These are phyloP conservation scores for Chiloscyllium punctatum DNA, from an alignment of 2,797 vertebrate species.

Conservation along the genomic window DNA sequence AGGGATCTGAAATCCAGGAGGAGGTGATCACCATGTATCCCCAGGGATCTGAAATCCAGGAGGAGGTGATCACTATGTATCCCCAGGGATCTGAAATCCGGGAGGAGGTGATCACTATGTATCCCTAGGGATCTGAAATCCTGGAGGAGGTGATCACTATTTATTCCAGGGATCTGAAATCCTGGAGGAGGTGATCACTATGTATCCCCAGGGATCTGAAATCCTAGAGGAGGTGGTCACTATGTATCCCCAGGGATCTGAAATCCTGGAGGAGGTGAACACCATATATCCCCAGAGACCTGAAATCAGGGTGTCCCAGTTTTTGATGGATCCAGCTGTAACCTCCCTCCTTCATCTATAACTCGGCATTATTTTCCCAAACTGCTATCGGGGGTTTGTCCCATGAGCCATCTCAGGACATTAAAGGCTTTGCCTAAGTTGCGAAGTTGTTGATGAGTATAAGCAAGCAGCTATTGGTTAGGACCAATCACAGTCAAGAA, in stretches of 20 bases:
- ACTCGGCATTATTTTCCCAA: neutral
- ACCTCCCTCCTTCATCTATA: no score
- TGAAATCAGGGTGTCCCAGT: neutral
- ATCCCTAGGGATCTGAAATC: neutral
- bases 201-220: neutral
- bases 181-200: no score
- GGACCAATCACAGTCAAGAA: neutral
- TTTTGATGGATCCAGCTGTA: rapidly evolving
- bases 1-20: no score
- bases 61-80: no score
- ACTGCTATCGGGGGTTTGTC: neutral
- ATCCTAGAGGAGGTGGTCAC: no score
- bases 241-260: no score
- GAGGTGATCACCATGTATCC: neutral
- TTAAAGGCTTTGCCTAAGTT: neutral
- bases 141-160: no score
- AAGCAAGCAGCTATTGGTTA: neutral
- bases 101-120: neutral
- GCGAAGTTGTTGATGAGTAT: no score
- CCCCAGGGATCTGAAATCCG: no score
- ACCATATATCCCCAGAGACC: neutral
- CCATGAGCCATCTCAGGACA: neutral
- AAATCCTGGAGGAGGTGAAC: no score
- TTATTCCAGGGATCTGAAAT: no score
- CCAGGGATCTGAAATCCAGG: neutral